Evolutionary conservation across 2,113 vertebrate species (phyloP), one percentile per base, ranked within the genome.

Genomic region (Phrynocephalus versicolor): DNA sequence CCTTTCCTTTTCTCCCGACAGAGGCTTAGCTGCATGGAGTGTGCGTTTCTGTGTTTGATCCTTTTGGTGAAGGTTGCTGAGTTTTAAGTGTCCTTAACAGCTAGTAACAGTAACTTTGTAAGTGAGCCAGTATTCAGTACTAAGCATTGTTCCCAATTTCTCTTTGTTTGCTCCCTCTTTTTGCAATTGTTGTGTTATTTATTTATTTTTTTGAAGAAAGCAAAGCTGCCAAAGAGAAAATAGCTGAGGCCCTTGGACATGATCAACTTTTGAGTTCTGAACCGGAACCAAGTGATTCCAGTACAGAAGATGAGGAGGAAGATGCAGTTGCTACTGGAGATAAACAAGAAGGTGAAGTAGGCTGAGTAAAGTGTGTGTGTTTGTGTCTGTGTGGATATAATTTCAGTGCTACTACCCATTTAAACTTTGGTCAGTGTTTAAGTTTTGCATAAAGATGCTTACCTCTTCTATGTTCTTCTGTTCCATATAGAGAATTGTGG

Each of bases 221-320:
- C 93, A 96, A 96, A 95, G 96, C 95, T 93, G 96, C 96, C 79
- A 96, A 96, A 95, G 95, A 97, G 88, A 96, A 97, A 91, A 94
- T 95, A 79, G 94, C 93, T 27, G 96, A 94, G 41, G 95, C 95
- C 55, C 90, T 94, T 76, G 90, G 92, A 88, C 92, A 93, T 2
- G 89, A 91, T 87, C 79, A 83, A 15, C 89, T 82, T 14, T 85
- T 91, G 88, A 91, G 91, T 88, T 95, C 94, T 51, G 95, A 96
- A 55, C 94, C 96, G 2, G 95, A 97, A 75, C 82, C 96, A 82
- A 96, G 93, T 71, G 95, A 95, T 93, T 94, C 92, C 79, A 93
- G 89, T 57, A 90, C 94, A 1, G 95, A 94, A 5, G 96, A 97
- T 13, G 94, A 95, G 27, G 95, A 96, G 30, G 94, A 95, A 30